Percentiles rank a stretch among this genome's conserved stretches.
Evolutionary conservation across 1,140 invertebrate genomes (phyloP).

Genomic region (Zaprionus kolodkinae): DNA sequence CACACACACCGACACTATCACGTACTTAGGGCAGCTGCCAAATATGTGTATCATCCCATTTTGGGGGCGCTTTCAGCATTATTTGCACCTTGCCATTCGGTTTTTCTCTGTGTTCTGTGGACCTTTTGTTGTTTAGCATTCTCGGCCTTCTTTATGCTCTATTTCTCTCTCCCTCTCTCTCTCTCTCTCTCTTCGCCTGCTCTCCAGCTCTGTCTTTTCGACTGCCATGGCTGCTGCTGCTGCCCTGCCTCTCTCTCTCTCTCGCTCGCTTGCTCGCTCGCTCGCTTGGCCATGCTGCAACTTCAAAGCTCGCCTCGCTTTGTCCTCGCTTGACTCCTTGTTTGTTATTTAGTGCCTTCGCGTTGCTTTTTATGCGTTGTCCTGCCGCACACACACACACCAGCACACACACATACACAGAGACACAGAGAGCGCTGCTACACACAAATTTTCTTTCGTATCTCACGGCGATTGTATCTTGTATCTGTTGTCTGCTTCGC

Average conservation of each 20-base stretch:
- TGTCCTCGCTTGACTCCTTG: constrained; percentile 40
- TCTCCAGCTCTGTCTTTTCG: constrained; percentile 16
- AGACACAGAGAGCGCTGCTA: not conserved
- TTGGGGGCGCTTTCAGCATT: constrained; percentile 71
- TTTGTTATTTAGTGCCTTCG: constrained; percentile 58
- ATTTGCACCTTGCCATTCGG: constrained; percentile 72
- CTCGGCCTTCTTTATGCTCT: constrained; percentile 43
- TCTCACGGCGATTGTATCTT: constrained; percentile 56
- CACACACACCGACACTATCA: constrained; percentile 37
- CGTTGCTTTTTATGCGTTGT: constrained; percentile 56
- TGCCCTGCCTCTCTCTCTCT: constrained; percentile 33
- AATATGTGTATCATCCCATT: constrained; percentile 76
- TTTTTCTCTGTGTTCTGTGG: constrained; percentile 36
- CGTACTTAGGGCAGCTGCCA: constrained; percentile 65
- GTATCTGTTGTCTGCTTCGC: constrained; percentile 27
- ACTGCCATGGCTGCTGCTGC: constrained; percentile 13
- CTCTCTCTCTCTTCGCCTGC: not conserved
- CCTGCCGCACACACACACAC: constrained; percentile 27
- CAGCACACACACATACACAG: not conserved
- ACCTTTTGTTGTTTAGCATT: constrained; percentile 57
- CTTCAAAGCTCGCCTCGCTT: constrained; percentile 57
- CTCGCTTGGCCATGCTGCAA: constrained; percentile 48
- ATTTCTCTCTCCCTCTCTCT: constrained; percentile 1
- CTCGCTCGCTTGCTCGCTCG: constrained; percentile 18
- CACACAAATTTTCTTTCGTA: constrained; percentile 48